phyloP scores from a whole-genome alignment of 2,888 invertebrate genomes.

The Octonoba sinensis region DNA sequence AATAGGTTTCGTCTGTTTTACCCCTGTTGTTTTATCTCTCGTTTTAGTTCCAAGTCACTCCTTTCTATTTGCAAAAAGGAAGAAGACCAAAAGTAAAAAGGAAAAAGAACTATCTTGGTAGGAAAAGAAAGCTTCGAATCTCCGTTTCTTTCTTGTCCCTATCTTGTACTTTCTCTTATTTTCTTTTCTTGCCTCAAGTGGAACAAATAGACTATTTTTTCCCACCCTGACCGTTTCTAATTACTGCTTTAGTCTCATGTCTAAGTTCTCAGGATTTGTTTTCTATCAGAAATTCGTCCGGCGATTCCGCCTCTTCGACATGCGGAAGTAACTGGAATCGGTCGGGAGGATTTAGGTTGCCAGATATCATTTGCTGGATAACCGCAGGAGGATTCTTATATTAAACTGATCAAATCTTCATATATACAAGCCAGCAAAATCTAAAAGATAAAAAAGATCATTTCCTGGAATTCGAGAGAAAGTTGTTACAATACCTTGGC shows the following conservation, averaged over 20 bases:
- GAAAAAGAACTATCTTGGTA: neutral
- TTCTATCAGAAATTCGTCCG: slow-evolving; percentile 38
- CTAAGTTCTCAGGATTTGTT: slow-evolving; percentile 45
- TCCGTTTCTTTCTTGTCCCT: slow-evolving; percentile 14
- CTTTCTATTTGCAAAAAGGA: neutral
- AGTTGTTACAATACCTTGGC: no score
- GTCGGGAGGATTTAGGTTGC: slow-evolving; percentile 8
- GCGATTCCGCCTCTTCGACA: slow-evolving; percentile 13
- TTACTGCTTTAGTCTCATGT: slow-evolving; percentile 43
- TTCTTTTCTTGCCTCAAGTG: slow-evolving; percentile 33
- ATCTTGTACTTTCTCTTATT: slow-evolving; percentile 17
- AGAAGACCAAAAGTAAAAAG: neutral
- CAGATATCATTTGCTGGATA: slow-evolving; percentile 8
- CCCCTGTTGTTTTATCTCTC: slow-evolving; percentile 8
- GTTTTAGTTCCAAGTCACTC: neutral
- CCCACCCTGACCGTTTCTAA: slow-evolving; percentile 34
- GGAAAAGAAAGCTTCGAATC: neutral
- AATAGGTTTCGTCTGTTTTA: neutral
- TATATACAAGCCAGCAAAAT: neutral
- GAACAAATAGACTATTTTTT: slow-evolving; percentile 48
- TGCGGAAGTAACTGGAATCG: slow-evolving; percentile 12
- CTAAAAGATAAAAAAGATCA: no score
- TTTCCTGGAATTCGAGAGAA: no score
- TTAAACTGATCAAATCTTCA: neutral
- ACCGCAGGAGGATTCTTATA: neutral